Evolutionary conservation across 2,113 vertebrate species (phyloP), one percentile per base, ranked within the genome.

Genomic region (Heptranchias perlo): DNA sequence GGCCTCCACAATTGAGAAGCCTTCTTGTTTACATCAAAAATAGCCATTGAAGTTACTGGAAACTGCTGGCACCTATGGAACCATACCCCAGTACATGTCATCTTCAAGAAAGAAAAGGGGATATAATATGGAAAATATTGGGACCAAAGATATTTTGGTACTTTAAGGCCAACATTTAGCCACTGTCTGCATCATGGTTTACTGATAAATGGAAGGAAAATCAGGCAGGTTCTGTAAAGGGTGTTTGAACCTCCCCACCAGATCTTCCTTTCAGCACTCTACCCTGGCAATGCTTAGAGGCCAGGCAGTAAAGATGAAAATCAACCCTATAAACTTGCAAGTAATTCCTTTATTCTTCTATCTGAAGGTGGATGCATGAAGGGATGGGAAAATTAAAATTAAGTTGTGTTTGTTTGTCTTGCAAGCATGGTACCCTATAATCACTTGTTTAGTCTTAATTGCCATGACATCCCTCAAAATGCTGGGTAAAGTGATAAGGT

Each of bases 401-500:
- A 64, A 91, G 52, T 58, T 58, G 49, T 91, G 87, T 54, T 61
- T 93, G 61, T 21, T 93, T 93, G 39, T 61, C n/a, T 6, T 93
- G 89, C 39, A 93, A 93, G 89, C 54, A 62, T 64, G 28, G 61
- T 93, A 62, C 4, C 23, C 14, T n/a, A 64, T 93, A 93, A 93
- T 62, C 35, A 62, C 35, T 93, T 91, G 87, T 91, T 93, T 93
- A 62, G 89, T 62, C 58, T 62, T 93, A 62, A 64, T 62, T 93
- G 58, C 89, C 39, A 54, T 64, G 16, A 64, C 89, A 93, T 93
- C 58, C 14, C 35, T 93, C 89, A 93, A 93, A n/a, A 61, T 62
- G 58, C 58, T 64, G 58, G n/a, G 35, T 93, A 62, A 93, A 93
- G 58, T 93, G 89, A 93, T 93, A 93, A 93, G 89, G 58, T 58